phyloP scores from a whole-genome alignment of 92 coral and sea anemone species.

The Paramuricea clavata region DNA sequence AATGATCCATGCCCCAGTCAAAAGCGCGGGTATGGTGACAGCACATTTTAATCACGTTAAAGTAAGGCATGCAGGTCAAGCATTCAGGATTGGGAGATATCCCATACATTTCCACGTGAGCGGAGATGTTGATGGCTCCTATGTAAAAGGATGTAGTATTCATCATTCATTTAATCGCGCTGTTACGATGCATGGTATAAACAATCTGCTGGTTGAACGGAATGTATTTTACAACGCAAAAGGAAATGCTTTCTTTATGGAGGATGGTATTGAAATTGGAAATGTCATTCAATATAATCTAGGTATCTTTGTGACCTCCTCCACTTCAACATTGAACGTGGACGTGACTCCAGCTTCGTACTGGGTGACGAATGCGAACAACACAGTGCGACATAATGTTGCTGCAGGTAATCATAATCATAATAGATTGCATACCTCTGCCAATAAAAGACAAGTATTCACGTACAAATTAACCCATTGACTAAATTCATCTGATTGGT shows the following conservation, averaged over 20 bases:
- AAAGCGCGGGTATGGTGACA: conserved; percentile 81
- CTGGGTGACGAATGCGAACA: conserved; percentile 94
- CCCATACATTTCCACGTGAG: conserved; percentile 95
- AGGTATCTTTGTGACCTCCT: conserved; percentile 85
- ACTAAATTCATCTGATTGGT: too few relatives aligned
- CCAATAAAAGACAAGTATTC: not conserved
- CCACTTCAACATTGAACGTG: conserved; percentile 80
- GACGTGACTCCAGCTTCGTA: conserved; percentile 93
- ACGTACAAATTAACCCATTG: too few relatives aligned
- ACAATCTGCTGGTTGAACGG: conserved; percentile 82
- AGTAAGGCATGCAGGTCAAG: conserved; percentile 91
- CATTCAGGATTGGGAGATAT: conserved; percentile 88
- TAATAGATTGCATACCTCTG: not conserved
- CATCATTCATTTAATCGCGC: conserved; percentile 95
- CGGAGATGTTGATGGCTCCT: conserved; percentile 90
- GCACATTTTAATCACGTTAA: conserved; percentile 86
- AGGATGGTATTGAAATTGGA: conserved; percentile 95
- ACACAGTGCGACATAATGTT: conserved; percentile 63
- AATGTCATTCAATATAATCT: conserved; percentile 89
- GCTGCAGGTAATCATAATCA: not conserved
- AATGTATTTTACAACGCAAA: conserved; percentile 86
- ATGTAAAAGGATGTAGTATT: conserved; percentile 94
- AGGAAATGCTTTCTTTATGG: conserved; percentile 96
- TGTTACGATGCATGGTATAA: conserved; percentile 92
- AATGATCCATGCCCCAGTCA: conserved; percentile 82